These are phyloP conservation scores for Carpatolechia fugitivella DNA, from an alignment of 2,888 invertebrate genomes.

Conservation along the genomic window DNA sequence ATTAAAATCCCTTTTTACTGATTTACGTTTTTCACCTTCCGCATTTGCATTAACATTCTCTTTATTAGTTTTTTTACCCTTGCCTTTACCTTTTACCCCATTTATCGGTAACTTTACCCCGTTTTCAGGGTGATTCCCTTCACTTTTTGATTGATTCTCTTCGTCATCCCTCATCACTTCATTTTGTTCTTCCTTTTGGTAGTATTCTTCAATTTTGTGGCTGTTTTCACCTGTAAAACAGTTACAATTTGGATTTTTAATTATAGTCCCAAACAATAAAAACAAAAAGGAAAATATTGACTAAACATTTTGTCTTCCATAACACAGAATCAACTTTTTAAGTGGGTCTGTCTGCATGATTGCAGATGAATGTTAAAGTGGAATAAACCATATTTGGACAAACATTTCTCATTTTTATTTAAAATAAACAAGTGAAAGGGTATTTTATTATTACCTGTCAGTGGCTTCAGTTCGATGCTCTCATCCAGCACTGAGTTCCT, in stretches of 20 bases:
- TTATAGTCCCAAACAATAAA: too few relatives aligned
- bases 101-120: neutral
- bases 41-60: conserved; percentile 36
- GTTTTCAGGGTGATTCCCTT: conserved; percentile 20
- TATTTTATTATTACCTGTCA: conserved; percentile 51
- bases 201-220: conserved; percentile 67
- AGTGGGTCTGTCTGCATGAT: too few relatives aligned
- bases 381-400: too few relatives aligned
- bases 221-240: conserved; percentile 46
- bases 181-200: conserved; percentile 45
- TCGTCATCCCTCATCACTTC: conserved; percentile 27
- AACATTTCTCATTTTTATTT: too few relatives aligned
- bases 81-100: conserved; percentile 11
- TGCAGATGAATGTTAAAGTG: too few relatives aligned
- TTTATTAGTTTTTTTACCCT: conserved; percentile 15
- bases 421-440: too few relatives aligned
- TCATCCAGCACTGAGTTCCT: conserved; percentile 55
- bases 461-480: conserved; percentile 45
- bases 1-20: conserved; percentile 38
- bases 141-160: conserved; percentile 27
- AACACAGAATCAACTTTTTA: too few relatives aligned
- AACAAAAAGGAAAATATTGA: too few relatives aligned
- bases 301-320: too few relatives aligned
- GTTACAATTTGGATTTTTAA: too few relatives aligned
- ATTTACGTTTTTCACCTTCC: conserved; percentile 26